These are phyloP conservation scores for Drosophila biarmipes DNA, from an alignment of 1,140 invertebrate genomes.

Conservation along the genomic window DNA sequence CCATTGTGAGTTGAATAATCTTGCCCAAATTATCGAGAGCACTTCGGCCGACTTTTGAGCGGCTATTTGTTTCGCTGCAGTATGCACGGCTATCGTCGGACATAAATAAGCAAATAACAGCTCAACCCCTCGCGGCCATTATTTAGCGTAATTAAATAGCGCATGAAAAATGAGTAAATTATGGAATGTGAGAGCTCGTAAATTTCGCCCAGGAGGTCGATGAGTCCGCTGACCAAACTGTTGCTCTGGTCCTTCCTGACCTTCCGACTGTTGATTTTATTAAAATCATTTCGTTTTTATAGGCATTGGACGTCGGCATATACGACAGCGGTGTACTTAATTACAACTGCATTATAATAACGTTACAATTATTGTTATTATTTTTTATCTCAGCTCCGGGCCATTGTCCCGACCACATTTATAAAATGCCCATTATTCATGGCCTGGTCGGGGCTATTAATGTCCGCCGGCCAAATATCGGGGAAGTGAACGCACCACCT, in stretches of 20 bases:
- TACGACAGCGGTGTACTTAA: constrained; percentile 49
- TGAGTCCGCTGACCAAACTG: constrained; percentile 49
- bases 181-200: constrained; percentile 53
- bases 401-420: constrained; percentile 44
- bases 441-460: constrained; percentile 54
- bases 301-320: constrained; percentile 9
- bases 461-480: constrained; percentile 43
- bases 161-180: constrained; percentile 54
- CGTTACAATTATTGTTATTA: constrained; percentile 64
- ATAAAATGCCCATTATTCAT: constrained; percentile 59
- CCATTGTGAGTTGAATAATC: not conserved
- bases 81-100: not conserved
- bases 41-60: not conserved
- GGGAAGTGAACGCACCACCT: constrained; percentile 27
- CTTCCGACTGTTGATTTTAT: constrained; percentile 54
- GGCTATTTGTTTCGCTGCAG: not conserved
- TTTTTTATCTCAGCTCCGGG: constrained; percentile 36
- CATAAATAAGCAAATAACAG: constrained; percentile 28
- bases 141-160: constrained; percentile 58
- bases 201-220: constrained; percentile 39
- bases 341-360: constrained; percentile 64
- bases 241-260: constrained; percentile 30
- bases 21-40: not conserved
- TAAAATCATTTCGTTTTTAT: constrained; percentile 48
- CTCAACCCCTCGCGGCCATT: constrained; percentile 26